Evolutionary conservation across 2,888 invertebrate species (phyloP), one percentile per base, ranked within the genome.

Genomic region (Heliconius hortense): DNA sequence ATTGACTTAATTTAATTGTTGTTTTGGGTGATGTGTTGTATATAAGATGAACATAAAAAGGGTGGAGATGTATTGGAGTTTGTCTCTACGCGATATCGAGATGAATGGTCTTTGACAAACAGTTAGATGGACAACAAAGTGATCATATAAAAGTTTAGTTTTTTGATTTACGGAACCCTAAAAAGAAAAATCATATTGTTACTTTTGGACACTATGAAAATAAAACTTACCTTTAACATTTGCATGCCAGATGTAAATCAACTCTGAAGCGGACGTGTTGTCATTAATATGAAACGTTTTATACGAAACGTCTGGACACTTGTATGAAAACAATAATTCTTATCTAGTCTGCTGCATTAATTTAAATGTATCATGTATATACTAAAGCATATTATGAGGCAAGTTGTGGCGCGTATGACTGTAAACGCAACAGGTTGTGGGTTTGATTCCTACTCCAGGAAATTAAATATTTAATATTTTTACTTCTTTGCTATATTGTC

Each of bases 221-320:
- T 48, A 56, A 35, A 56, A n/a, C 13, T 69, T 69, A 69, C 24
- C 24, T 35, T 69, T 24, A 67, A 15, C 31, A 75, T 78, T 76
- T 71, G 63, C 71, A 78, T 75, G 71, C 72, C 67, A 77, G 77
- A 77, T 75, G 70, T 66, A 70, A 72, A 66, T 74, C 62, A 69
- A 69, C 31, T 69, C 70, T 28, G 43, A 66, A 18, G 39, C 26
- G 75, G 43, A 78, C 78, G 75, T 78, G 78, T 59, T 39, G 43
- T 73, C 75, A 67, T 75, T 62, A 73, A 15, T 48, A 26, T 68
- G 62, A 66, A 73, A 74, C 72, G 76, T 72, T 75, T 72, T 43
- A 73, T 43, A 70, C 43, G 24, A 66, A 64, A 74, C 66, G 71
- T 70, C 71, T 74, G 74, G 74, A 76, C 74, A 48, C 35, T 69